A percentile compares a stretch with the other conserved stretches of the same genome.
These are phyloP conservation scores for Alligator sinensis DNA, from an alignment of 2,113 vertebrate species.

Conservation along the genomic window DNA sequence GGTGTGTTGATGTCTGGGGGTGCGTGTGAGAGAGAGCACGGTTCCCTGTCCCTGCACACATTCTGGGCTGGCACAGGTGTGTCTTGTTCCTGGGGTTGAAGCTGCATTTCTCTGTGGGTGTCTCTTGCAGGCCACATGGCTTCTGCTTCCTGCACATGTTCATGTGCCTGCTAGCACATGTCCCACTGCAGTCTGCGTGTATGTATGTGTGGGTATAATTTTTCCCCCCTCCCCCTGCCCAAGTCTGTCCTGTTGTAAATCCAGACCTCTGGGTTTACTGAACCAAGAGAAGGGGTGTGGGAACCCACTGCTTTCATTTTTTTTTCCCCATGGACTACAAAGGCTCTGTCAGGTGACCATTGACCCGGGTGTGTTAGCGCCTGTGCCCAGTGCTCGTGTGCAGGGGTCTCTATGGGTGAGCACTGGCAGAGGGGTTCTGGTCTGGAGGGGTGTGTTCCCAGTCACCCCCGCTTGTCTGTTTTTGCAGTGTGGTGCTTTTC, in stretches of 20 bases:
- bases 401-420: background rate
- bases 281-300: background rate
- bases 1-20: background rate
- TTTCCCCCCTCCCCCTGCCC: background rate
- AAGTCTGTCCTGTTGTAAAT: background rate
- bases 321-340: background rate
- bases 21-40: background rate
- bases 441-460: background rate
- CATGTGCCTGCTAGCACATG: background rate
- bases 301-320: background rate
- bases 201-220: background rate
- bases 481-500: constrained; percentile 31
- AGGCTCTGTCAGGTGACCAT: background rate
- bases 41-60: background rate
- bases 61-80: too few relatives aligned
- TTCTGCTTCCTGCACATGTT: background rate
- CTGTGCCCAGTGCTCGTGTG: too few relatives aligned
- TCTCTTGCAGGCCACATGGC: background rate
- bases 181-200: background rate
- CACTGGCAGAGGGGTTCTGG: background rate
- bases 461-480: background rate
- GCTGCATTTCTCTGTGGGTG: too few relatives aligned
- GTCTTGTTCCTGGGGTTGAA: background rate
- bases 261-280: background rate
- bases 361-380: too few relatives aligned